These are phyloP conservation scores for Cololabis saira DNA, from an alignment of 2,113 vertebrate genomes.

Conservation along the genomic window DNA sequence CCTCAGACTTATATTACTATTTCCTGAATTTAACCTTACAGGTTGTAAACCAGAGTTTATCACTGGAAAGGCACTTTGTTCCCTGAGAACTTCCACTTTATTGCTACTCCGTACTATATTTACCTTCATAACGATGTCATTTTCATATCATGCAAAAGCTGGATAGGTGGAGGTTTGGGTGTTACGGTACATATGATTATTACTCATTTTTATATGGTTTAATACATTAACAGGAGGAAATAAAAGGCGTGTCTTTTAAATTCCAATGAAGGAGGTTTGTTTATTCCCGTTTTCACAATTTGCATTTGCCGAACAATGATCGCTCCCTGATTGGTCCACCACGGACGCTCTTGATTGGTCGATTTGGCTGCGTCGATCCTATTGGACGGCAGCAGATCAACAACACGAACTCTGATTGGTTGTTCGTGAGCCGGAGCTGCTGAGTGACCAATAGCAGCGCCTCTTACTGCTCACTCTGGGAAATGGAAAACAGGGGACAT, in stretches of 20 bases:
- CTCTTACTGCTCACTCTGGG: slow-evolving; percentile 36
- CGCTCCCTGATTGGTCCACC: background rate
- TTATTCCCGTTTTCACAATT: background rate
- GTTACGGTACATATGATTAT: slow-evolving; percentile 22
- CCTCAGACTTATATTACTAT: background rate
- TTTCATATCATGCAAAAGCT: slow-evolving; percentile 41
- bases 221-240: background rate
- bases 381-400: slow-evolving; percentile 58
- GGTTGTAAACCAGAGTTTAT: slow-evolving; percentile 29
- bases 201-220: slow-evolving; percentile 23
- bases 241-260: background rate
- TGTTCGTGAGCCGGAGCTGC: background rate
- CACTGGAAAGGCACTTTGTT: slow-evolving; percentile 18
- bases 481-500: slow-evolving; percentile 69
- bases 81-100: background rate
- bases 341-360: slow-evolving; percentile 39
- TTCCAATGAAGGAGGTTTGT: background rate
- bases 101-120: slow-evolving; percentile 25
- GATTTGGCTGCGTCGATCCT: background rate
- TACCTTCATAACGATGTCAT: slow-evolving; percentile 10
- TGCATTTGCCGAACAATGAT: background rate
- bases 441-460: slow-evolving; percentile 55
- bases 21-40: background rate
- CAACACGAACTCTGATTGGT: slow-evolving; percentile 71
- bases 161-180: slow-evolving; percentile 26